A percentile compares a stretch with the other conserved stretches of the same genome.
Evolutionary conservation across 2,888 invertebrate genomes (phyloP).

Genomic region (Pachymerium ferrugineum): DNA sequence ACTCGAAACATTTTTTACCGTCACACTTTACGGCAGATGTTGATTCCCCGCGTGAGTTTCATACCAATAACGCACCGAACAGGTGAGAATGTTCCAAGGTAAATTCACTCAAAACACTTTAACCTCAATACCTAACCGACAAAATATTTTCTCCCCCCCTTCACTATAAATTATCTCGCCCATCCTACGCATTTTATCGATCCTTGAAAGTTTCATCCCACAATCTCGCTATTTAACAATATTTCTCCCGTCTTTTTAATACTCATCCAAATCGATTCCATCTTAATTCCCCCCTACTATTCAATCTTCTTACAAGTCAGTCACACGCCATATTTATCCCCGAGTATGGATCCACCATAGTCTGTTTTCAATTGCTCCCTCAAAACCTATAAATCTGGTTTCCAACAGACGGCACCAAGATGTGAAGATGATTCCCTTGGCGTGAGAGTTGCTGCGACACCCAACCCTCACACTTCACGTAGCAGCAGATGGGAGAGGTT

Average conservation of each 20-base stretch:
- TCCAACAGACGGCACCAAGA: slow-evolving; percentile 27
- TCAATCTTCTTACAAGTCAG: slow-evolving; percentile 14
- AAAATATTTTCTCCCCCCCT: too few relatives aligned
- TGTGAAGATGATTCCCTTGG: slow-evolving; percentile 23
- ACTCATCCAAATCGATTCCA: not conserved
- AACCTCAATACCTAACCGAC: too few relatives aligned
- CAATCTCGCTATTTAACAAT: not conserved
- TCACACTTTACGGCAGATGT: slow-evolving; percentile 5
- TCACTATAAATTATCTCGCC: too few relatives aligned
- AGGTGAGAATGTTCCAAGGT: slow-evolving; percentile 19
- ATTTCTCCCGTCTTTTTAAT: not conserved
- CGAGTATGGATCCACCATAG: slow-evolving; percentile 1
- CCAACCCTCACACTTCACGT: not conserved
- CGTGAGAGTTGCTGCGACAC: not conserved
- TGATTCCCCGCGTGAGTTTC: not conserved
- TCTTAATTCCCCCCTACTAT: not conserved
- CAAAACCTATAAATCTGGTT: slow-evolving; percentile 25
- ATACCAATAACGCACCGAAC: not conserved
- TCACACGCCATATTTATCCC: slow-evolving; percentile 22
- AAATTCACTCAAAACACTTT: not conserved
- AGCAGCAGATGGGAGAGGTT: not conserved
- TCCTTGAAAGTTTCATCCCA: too few relatives aligned
- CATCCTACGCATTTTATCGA: too few relatives aligned
- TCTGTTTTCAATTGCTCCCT: slow-evolving; percentile 27
- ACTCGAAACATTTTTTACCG: not conserved